Conservation (phyloP, 2,797 vertebrate species). For the Xenopus petersii region DNA sequence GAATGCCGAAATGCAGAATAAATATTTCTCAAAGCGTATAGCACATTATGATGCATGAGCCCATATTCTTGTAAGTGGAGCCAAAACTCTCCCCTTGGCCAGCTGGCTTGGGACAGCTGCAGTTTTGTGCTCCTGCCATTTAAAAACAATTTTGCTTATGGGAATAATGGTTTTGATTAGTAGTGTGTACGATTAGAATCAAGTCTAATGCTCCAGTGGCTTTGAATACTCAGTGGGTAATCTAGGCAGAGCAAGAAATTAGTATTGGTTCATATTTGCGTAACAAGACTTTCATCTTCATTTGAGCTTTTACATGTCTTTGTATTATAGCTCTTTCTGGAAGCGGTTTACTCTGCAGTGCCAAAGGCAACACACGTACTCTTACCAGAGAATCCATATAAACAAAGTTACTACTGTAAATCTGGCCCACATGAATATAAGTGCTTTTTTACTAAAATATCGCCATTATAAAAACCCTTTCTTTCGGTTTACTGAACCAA, state of each 20-base stretch:
- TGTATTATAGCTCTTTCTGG: slow-evolving; percentile 16
- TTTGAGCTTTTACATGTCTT: slow-evolving; percentile 13
- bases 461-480: slow-evolving; percentile 17
- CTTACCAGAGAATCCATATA: slow-evolving; percentile 12
- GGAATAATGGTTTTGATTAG: slow-evolving; percentile 39
- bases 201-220: slow-evolving; percentile 26
- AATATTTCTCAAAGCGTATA: slow-evolving; percentile 26
- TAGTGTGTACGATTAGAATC: slow-evolving; percentile 12
- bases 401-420: slow-evolving; percentile 18
- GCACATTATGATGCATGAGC: slow-evolving; percentile 29
- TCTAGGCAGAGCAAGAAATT: slow-evolving; percentile 10
- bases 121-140: slow-evolving; percentile 39
- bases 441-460: slow-evolving; percentile 24
- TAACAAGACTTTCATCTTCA: slow-evolving; percentile 28
- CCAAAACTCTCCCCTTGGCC: slow-evolving; percentile 21
- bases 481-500: slow-evolving; percentile 9
- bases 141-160: slow-evolving; percentile 36
- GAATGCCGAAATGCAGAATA: slow-evolving; percentile 20
- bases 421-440: slow-evolving; percentile 18
- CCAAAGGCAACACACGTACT: slow-evolving; percentile 15
- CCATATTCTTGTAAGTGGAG: slow-evolving; percentile 9
- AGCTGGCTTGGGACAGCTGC: slow-evolving; percentile 37
- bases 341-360: background rate
- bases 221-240: slow-evolving; percentile 22
- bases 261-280: slow-evolving; percentile 19